Evolutionary conservation across 2,888 invertebrate genomes (phyloP).

Genomic region (Carcina quercana): DNA sequence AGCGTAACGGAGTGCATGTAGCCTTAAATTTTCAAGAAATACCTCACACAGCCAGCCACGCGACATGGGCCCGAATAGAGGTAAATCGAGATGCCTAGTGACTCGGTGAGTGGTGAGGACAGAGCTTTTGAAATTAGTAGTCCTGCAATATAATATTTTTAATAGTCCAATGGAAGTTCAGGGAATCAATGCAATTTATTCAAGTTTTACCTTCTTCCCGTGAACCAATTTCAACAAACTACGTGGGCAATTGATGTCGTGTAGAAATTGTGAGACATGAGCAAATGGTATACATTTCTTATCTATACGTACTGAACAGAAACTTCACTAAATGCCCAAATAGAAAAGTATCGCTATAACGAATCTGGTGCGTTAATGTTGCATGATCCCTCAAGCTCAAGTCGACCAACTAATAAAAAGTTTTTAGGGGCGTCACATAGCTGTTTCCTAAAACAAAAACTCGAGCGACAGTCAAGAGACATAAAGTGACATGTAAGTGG

Average conservation of each 20-base stretch:
- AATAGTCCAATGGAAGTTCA: not conserved
- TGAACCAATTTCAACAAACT: no score
- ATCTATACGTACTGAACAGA: not conserved
- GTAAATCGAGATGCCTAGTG: conserved; percentile 26
- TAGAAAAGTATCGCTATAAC: not conserved
- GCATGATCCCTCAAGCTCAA: no score
- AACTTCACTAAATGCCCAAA: not conserved
- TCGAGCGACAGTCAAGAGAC: not conserved
- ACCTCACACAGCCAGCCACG: conserved; percentile 31
- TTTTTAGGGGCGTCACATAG: not conserved
- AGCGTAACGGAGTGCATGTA: conserved; percentile 34
- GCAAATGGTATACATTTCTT: not conserved
- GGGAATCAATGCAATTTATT: not conserved
- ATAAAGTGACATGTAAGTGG: not conserved
- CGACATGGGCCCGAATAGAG: conserved; percentile 39
- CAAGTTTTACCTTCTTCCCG: not conserved
- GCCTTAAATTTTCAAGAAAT: conserved; percentile 44
- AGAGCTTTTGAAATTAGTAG: not conserved
- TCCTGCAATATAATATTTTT: not conserved
- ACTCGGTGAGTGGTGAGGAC: not conserved
- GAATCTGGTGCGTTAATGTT: not conserved
- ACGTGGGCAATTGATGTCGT: not conserved
- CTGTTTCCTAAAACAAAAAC: not conserved
- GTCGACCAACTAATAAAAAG: not conserved
- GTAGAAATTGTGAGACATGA: not conserved